phyloP scores from a whole-genome alignment of 2,797 vertebrate species.

The Micrastur ruficollis region DNA sequence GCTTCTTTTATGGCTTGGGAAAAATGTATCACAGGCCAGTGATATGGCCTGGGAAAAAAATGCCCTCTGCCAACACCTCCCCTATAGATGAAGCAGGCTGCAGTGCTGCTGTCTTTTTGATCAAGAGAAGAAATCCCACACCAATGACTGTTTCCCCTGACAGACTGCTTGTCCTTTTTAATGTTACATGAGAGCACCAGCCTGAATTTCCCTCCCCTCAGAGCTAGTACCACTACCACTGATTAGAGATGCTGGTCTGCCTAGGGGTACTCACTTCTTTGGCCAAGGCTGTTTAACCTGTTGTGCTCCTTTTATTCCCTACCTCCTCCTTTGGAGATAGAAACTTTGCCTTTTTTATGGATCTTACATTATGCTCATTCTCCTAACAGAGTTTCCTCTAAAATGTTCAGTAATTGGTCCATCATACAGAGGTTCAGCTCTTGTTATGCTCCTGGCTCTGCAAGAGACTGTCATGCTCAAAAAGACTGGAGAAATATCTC shows the following conservation, averaged over 20 bases:
- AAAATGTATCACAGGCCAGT: not conserved
- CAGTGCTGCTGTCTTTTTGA: constrained; percentile 65
- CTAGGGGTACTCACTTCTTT: constrained; percentile 43
- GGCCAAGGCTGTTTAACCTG: constrained; percentile 56
- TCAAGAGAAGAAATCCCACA: constrained; percentile 59
- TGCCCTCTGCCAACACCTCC: constrained; percentile 20
- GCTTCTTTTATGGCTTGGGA: not conserved
- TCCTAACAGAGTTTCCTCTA: not conserved
- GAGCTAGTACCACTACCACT: constrained; percentile 56
- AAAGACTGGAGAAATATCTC: not conserved
- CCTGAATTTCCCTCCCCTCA: constrained; percentile 62
- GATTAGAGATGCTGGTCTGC: constrained; percentile 66
- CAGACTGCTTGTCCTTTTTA: constrained; percentile 70
- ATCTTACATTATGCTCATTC: not conserved
- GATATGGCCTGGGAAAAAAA: not conserved
- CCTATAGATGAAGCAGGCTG: constrained; percentile 15
- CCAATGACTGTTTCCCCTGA: constrained; percentile 56
- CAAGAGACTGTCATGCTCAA: not conserved
- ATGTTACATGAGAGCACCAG: constrained; percentile 71
- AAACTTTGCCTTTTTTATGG: not conserved
- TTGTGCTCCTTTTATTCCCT: constrained; percentile 33
- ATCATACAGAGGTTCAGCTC: not conserved
- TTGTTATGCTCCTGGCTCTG: not conserved
- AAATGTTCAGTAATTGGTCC: not conserved
- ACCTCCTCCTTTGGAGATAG: not conserved